Percentiles rank a stretch among this genome's conserved stretches.
Evolutionary conservation across 35 echinoderm and acorn worm species (phyloP).

Genomic region (Heliocidaris tuberculata): DNA sequence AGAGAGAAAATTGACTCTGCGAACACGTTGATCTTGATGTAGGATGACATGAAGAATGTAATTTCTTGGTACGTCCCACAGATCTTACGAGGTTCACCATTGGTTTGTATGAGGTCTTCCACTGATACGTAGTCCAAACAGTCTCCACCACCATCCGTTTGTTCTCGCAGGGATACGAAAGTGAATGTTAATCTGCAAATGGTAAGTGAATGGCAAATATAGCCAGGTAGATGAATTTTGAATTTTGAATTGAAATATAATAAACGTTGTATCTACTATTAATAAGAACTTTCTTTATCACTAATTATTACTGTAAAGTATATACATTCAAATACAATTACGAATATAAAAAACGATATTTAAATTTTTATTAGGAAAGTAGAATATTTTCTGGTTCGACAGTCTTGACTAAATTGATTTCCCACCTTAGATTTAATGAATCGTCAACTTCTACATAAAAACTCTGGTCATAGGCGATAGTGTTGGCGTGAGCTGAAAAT

Average conservation of each 20-base stretch:
- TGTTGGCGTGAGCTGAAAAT: background rate
- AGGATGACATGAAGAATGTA: background rate
- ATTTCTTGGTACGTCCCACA: conserved; percentile 14
- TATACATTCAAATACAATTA: no score
- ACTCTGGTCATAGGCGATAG: background rate
- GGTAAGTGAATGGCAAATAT: background rate
- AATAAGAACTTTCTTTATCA: no score
- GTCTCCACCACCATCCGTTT: background rate
- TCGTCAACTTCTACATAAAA: background rate
- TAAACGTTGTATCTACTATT: no score
- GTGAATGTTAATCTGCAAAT: background rate
- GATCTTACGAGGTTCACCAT: background rate
- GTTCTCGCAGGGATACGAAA: background rate
- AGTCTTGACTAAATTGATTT: no score
- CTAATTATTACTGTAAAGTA: no score
- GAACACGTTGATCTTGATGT: background rate
- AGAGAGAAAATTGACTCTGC: background rate
- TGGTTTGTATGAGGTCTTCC: background rate
- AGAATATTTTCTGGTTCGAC: no score
- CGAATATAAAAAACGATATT: no score
- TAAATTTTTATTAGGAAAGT: no score
- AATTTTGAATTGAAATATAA: no score
- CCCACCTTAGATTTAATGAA: background rate
- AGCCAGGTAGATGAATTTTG: no score
- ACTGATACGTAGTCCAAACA: background rate